Percentiles rank a stretch among this genome's conserved stretches.
phyloP scores from a whole-genome alignment of 30 jellyfish, hydroid and myxozoan species.

The Haliclystus octoradiatus region DNA sequence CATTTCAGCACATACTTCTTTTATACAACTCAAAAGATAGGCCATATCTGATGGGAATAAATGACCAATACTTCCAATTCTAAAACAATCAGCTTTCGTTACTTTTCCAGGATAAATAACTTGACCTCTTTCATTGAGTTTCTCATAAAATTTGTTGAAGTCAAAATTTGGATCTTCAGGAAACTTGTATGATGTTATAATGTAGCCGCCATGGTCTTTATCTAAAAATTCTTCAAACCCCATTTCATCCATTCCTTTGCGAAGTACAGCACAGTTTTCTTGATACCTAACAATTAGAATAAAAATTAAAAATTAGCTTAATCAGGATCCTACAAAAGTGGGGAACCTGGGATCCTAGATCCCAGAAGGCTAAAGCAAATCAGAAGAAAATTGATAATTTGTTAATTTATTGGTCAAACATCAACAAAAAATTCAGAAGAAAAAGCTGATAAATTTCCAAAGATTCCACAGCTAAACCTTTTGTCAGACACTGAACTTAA shows the following conservation, averaged over 20 bases:
- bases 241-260: conserved; percentile 74
- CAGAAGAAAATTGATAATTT: too few relatives aligned
- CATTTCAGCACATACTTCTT: conserved; percentile 79
- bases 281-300: conserved; percentile 35
- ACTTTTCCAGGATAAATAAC: conserved; percentile 95
- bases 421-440: too few relatives aligned
- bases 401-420: too few relatives aligned
- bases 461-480: too few relatives aligned
- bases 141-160: conserved; percentile 49
- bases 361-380: too few relatives aligned
- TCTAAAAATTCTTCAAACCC: conserved; percentile 83
- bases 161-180: conserved; percentile 66
- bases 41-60: conserved; percentile 73
- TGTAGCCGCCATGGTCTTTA: conserved; percentile 68
- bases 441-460: too few relatives aligned
- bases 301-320: background rate
- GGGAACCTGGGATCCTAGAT: too few relatives aligned
- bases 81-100: conserved; percentile 85
- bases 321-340: too few relatives aligned
- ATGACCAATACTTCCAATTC: conserved; percentile 91
- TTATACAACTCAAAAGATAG: conserved; percentile 42
- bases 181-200: conserved; percentile 67
- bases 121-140: conserved; percentile 49
- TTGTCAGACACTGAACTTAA: too few relatives aligned
- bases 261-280: conserved; percentile 63